These are phyloP conservation scores for Oceanodroma tethys DNA, from an alignment of 2,113 vertebrate species.

Conservation along the genomic window DNA sequence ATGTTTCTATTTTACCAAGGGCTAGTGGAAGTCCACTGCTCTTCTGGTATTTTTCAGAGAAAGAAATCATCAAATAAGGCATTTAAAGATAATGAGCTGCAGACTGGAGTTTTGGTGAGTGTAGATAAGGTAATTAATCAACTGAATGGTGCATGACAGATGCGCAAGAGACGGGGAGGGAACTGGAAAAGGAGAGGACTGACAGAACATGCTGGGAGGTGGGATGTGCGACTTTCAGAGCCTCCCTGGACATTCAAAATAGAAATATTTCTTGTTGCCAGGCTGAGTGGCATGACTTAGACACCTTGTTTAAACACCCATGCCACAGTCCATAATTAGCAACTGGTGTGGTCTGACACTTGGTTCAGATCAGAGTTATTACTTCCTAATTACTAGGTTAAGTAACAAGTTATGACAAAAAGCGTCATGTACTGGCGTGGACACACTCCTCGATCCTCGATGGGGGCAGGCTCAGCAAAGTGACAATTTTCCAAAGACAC, in stretches of 20 bases:
- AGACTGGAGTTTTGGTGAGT: not conserved
- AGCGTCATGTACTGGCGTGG: not conserved
- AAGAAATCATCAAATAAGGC: not conserved
- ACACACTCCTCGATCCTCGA: accelerated
- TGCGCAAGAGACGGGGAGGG: not conserved
- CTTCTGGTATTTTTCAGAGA: not conserved
- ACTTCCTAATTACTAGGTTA: not conserved
- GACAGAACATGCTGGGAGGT: not conserved
- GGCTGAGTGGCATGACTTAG: not conserved
- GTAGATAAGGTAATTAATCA: not conserved
- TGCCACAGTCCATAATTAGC: not conserved
- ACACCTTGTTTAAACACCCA: not conserved
- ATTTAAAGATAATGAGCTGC: not conserved
- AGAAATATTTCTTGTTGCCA: not conserved
- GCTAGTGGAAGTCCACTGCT: not conserved
- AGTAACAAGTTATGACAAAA: not conserved
- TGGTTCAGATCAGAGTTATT: not conserved
- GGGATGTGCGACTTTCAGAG: not conserved
- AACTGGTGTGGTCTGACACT: not conserved
- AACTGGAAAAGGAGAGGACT: not conserved
- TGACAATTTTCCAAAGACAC: not conserved
- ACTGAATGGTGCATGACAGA: not conserved
- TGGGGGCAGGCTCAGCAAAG: not conserved
- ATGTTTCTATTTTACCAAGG: not conserved
- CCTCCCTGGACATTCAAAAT: not conserved